These are phyloP conservation scores for Meiosimyza decipiens DNA, from an alignment of 2,888 invertebrate species.

Conservation along the genomic window DNA sequence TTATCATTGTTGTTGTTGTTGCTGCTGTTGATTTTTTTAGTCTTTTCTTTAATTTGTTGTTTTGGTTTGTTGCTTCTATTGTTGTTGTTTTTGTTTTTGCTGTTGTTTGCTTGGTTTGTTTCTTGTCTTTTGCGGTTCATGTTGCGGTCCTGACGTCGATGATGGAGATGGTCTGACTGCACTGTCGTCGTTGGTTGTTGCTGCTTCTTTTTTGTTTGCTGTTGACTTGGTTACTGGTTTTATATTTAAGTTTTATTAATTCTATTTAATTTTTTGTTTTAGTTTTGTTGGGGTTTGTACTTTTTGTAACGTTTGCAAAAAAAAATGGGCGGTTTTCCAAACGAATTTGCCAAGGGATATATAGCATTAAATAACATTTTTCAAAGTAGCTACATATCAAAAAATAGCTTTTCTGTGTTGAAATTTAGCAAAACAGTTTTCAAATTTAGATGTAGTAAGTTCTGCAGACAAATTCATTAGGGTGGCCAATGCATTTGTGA, in stretches of 20 bases:
- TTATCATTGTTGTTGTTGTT: slow-evolving; percentile 6
- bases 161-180: slow-evolving; percentile 24
- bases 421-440: too few species aligned
- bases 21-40: background rate
- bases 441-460: too few species aligned
- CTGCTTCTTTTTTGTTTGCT: background rate
- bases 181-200: slow-evolving; percentile 1
- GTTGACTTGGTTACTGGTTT: slow-evolving; percentile 8
- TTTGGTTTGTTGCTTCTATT: background rate
- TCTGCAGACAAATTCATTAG: too few species aligned
- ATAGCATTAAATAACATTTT: too few species aligned
- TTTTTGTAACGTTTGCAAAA: background rate
- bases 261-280: slow-evolving; percentile 19
- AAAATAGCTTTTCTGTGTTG: too few species aligned
- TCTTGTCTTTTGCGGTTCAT: slow-evolving; percentile 27
- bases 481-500: too few species aligned
- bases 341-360: too few species aligned
- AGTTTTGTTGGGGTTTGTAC: slow-evolving; percentile 18
- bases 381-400: too few species aligned
- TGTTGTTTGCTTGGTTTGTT: slow-evolving; percentile 10
- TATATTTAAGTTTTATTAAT: slow-evolving; percentile 17
- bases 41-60: slow-evolving; percentile 8
- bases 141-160: slow-evolving; percentile 22
- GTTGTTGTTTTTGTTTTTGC: slow-evolving; percentile 13
- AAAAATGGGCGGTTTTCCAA: background rate